These are phyloP conservation scores for Helleia helle DNA, from an alignment of 2,888 invertebrate genomes.

Conservation along the genomic window DNA sequence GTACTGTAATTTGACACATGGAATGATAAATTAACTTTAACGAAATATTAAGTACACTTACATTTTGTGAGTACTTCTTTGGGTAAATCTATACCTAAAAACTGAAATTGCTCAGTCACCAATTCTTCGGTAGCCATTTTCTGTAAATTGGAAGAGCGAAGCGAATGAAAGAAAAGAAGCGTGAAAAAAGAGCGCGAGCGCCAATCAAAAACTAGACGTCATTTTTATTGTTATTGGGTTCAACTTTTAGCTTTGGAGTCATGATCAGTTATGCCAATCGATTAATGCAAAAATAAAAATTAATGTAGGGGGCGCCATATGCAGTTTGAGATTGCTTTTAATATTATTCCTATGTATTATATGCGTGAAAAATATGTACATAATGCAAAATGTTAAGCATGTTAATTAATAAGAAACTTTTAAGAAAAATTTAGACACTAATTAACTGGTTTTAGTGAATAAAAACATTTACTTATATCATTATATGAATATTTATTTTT, in stretches of 20 bases:
- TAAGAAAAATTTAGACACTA: too few relatives aligned
- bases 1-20: conserved; percentile 12
- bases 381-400: too few relatives aligned
- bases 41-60: conserved; percentile 35
- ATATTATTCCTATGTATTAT: too few relatives aligned
- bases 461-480: too few relatives aligned
- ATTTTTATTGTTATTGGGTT: neutral
- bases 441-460: too few relatives aligned
- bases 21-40: conserved; percentile 9
- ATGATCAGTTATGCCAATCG: neutral
- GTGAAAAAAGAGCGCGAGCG: conserved; percentile 41
- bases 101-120: conserved; percentile 77
- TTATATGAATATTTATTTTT: too few relatives aligned
- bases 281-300: neutral
- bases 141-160: conserved; percentile 36
- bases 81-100: conserved; percentile 73
- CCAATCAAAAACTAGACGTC: conserved; percentile 27
- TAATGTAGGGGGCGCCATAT: neutral
- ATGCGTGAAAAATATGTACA: too few relatives aligned
- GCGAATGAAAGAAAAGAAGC: conserved; percentile 29
- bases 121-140: conserved; percentile 73
- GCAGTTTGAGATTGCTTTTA: too few relatives aligned
- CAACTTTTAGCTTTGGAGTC: neutral
- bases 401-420: too few relatives aligned
- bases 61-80: conserved; percentile 74